Evolutionary conservation across 2,888 invertebrate species (phyloP).

Genomic region (Crematogaster levior): DNA sequence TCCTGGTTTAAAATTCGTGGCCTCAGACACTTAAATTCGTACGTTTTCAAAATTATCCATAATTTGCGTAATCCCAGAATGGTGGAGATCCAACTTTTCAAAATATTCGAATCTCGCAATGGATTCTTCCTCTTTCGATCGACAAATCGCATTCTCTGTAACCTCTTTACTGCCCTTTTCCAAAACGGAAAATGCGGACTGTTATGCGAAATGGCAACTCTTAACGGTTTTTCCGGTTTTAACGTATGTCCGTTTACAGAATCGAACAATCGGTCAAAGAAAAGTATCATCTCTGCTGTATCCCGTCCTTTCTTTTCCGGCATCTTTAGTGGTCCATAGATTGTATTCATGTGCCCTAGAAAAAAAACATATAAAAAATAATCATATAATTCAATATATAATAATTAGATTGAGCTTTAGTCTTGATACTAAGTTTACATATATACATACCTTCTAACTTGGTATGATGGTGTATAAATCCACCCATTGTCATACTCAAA

Average conservation of each 20-base stretch:
- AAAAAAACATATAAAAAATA: neutral
- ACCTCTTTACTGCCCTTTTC: conserved; percentile 16
- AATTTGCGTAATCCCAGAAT: conserved; percentile 37
- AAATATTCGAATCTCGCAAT: conserved; percentile 10
- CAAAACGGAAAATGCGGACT: conserved; percentile 39
- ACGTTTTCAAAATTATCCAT: conserved; percentile 16
- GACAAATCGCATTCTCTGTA: conserved; percentile 42
- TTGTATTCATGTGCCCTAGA: conserved; percentile 28
- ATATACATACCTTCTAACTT: conserved; percentile 36
- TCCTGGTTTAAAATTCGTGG: conserved; percentile 37
- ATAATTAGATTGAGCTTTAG: neutral
- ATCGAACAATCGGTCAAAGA: conserved; percentile 48
- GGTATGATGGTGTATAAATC: conserved; percentile 47
- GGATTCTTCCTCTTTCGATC: neutral
- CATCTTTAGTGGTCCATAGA: conserved; percentile 35
- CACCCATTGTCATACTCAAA: conserved; percentile 45
- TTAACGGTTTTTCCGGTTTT: conserved; percentile 35
- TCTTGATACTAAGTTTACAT: neutral
- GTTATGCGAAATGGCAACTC: conserved; percentile 34
- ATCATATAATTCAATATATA: neutral
- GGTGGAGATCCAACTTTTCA: conserved; percentile 44
- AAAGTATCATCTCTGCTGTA: conserved; percentile 48
- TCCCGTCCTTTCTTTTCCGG: conserved; percentile 42
- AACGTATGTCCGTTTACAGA: conserved; percentile 42
- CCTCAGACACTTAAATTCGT: conserved; percentile 32